phyloP scores from a whole-genome alignment of 2,113 vertebrate genomes.

The Colinus virginianus region DNA sequence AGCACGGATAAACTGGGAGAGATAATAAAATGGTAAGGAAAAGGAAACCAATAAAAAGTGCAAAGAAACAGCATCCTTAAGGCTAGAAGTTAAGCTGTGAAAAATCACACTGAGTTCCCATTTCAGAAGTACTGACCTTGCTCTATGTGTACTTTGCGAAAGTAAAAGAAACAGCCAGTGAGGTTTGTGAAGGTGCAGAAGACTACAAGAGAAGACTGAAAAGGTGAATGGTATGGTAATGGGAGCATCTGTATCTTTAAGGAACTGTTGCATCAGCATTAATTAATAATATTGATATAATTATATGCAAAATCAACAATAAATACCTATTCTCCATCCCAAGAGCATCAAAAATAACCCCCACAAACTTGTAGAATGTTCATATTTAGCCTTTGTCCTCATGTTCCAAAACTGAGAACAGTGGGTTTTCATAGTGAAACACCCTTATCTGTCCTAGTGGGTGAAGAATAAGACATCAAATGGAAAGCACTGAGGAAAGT shows the following conservation, averaged over 20 bases:
- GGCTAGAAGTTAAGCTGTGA: neutral
- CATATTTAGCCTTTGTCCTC: neutral
- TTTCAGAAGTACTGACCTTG: neutral
- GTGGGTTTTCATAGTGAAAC: neutral
- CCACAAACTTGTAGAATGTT: neutral
- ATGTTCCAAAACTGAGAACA: neutral
- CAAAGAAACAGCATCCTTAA: neutral
- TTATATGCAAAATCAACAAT: neutral
- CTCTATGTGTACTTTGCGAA: neutral
- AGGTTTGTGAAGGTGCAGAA: neutral
- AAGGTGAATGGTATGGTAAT: neutral
- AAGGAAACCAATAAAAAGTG: neutral
- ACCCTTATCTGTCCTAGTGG: neutral
- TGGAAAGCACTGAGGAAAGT: neutral
- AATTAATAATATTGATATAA: neutral
- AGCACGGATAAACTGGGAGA: neutral
- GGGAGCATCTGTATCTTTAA: neutral
- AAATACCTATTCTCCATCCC: neutral
- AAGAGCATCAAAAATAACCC: neutral
- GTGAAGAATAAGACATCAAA: neutral
- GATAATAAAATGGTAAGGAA: neutral
- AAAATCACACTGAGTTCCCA: neutral
- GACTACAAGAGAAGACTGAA: neutral
- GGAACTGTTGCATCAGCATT: neutral
- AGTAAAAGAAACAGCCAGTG: neutral